Conservation (phyloP, 2,113 vertebrate species). For the Lophotis ruficrista region DNA sequence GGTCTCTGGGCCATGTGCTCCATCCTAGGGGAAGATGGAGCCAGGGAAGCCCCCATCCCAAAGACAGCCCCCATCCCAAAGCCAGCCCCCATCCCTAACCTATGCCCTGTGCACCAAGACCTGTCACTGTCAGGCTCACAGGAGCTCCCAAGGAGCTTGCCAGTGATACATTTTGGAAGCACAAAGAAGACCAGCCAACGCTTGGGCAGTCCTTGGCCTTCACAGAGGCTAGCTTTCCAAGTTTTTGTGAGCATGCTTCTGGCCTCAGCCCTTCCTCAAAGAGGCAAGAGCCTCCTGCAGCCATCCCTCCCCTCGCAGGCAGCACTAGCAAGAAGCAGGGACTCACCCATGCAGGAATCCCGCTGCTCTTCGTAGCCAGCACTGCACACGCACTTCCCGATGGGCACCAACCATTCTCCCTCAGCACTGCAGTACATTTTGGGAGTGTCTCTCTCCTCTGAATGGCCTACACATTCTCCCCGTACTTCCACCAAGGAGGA, state of each 20-base stretch:
- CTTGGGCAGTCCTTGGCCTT: not conserved
- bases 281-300: not conserved
- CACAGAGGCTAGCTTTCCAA: not conserved
- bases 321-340: not conserved
- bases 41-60: not conserved
- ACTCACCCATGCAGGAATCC: slow-evolving; percentile 92
- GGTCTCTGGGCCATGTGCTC: fast-evolving
- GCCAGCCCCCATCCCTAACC: not conserved
- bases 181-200: not conserved
- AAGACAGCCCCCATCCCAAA: not conserved
- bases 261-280: not conserved
- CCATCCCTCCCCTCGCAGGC: not conserved
- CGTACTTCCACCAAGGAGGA: slow-evolving; percentile 95
- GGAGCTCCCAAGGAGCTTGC: not conserved
- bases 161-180: not conserved
- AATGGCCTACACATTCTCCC: slow-evolving; percentile 92
- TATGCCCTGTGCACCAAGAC: not conserved
- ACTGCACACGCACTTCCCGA: slow-evolving; percentile 93
- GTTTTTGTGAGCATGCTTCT: not conserved
- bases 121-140: not conserved
- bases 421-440: slow-evolving; percentile 99
- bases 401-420: slow-evolving; percentile 98
- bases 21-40: not conserved
- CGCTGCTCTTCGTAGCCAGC: slow-evolving; percentile 90
- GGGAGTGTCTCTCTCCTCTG: slow-evolving; percentile 93